Conservation (phyloP, 2,113 vertebrate genomes). For the Aplodontia rufa region DNA sequence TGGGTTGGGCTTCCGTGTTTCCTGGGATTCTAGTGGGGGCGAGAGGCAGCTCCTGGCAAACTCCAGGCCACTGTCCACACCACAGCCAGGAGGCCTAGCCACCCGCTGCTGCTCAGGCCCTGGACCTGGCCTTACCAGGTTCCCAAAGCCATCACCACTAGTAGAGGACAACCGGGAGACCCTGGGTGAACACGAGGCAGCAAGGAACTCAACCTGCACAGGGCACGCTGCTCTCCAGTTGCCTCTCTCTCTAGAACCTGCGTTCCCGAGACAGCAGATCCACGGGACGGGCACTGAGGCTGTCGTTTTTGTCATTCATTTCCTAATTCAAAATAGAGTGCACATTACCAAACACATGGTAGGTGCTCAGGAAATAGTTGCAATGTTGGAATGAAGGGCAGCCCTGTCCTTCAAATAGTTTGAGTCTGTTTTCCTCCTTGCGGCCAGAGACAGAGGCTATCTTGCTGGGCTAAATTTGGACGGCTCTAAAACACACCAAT, state of each 20-base stretch:
- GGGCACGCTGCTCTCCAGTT: fast-evolving
- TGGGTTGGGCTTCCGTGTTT: neutral
- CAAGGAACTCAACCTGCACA: fast-evolving
- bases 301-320: neutral
- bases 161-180: neutral
- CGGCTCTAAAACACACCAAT: fast-evolving
- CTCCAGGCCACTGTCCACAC: neutral
- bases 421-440: neutral
- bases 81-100: neutral
- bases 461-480: fast-evolving
- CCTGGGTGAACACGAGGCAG: fast-evolving
- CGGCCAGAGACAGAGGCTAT: neutral
- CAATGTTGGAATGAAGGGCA: neutral
- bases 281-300: neutral
- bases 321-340: neutral
- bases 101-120: fast-evolving
- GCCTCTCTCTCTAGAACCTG: too few species aligned
- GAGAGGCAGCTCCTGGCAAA: neutral
- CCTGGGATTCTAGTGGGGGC: neutral
- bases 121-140: fast-evolving
- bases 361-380: neutral
- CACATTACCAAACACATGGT: fast-evolving
- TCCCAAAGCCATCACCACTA: fast-evolving
- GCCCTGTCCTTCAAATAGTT: too few species aligned
- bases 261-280: neutral